Conservation (phyloP, 2,888 invertebrate species). For the Nebria brevicollis region DNA sequence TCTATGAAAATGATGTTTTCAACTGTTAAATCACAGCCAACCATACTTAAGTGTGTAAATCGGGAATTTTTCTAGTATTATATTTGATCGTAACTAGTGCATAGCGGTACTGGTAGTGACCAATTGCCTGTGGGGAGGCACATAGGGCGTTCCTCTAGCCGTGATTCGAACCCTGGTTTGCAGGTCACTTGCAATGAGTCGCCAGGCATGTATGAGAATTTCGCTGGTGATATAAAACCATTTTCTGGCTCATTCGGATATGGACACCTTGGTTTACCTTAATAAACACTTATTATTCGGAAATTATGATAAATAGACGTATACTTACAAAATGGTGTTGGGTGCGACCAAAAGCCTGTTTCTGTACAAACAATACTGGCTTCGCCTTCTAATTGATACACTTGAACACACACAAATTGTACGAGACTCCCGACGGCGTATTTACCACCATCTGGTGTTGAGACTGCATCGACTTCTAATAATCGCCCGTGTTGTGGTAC, state of each 20-base stretch:
- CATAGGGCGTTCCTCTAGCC: constrained; percentile 65
- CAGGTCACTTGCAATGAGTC: constrained; percentile 77
- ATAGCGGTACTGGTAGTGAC: constrained; percentile 75
- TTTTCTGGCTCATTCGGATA: constrained; percentile 78
- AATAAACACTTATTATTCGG: background rate
- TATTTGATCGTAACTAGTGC: constrained; percentile 69
- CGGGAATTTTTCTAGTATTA: constrained; percentile 49
- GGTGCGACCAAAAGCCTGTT: constrained; percentile 88
- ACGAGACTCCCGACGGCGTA: constrained; percentile 84
- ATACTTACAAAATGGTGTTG: constrained; percentile 83
- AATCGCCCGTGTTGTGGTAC: constrained; percentile 78
- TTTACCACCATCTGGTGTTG: constrained; percentile 68
- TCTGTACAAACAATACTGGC: constrained; percentile 87
- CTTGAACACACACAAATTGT: constrained; percentile 78
- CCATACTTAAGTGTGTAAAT: background rate
- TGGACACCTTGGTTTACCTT: constrained; percentile 78
- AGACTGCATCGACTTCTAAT: constrained; percentile 65
- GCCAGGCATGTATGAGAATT: constrained; percentile 79
- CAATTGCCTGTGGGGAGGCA: constrained; percentile 75
- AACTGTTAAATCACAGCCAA: no score
- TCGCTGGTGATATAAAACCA: constrained; percentile 75
- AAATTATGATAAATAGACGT: no score
- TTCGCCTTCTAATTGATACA: constrained; percentile 78
- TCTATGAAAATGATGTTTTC: no score
- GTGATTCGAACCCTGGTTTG: constrained; percentile 71